phyloP scores from a whole-genome alignment of 2,113 vertebrate genomes.

The Gobio gobio region DNA sequence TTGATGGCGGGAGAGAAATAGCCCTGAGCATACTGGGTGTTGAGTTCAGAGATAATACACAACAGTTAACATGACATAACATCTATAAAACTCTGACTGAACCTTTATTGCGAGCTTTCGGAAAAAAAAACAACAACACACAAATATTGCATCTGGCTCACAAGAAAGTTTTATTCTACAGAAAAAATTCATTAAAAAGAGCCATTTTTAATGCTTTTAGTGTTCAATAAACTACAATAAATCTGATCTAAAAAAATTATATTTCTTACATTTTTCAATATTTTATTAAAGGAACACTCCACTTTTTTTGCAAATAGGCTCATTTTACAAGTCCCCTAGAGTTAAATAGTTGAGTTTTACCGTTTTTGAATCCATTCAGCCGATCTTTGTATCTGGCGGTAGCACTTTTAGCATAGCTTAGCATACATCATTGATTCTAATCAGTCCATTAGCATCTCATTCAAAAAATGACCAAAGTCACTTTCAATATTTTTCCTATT shows the following conservation, averaged over 20 bases:
- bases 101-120: not conserved
- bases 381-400: no score
- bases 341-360: no score
- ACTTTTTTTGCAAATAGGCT: no score
- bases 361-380: no score
- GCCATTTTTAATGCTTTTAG: not conserved
- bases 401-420: no score
- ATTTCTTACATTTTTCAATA: no score
- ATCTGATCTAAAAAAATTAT: not conserved
- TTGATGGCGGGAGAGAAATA: slow-evolving; percentile 5
- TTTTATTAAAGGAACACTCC: no score
- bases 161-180: not conserved
- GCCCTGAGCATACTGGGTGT: not conserved
- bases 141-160: not conserved
- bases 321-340: no score
- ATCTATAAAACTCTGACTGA: not conserved
- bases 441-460: no score
- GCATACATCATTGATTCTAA: no score
- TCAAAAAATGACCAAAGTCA: no score
- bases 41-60: not conserved
- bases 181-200: not conserved
- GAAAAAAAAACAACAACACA: not conserved
- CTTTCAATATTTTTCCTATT: no score
- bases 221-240: not conserved
- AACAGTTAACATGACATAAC: slow-evolving; percentile 9